A percentile compares a stretch with the other conserved stretches of the same genome.
Conservation (phyloP, 2,888 invertebrate species). For the Latrodectus elegans region DNA sequence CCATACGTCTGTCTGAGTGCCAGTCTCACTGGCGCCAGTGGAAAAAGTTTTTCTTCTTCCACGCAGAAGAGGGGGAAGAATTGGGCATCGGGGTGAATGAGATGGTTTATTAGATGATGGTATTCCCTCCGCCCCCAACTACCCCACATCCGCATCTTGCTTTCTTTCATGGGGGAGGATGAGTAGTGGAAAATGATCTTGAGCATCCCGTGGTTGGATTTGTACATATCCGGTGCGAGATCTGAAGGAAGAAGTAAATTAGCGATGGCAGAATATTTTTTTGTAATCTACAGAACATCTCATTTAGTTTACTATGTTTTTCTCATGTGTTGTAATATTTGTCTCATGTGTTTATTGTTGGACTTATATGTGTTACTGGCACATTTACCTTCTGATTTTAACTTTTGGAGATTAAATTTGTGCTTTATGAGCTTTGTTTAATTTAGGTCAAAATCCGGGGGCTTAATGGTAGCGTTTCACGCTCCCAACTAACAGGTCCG, state of each 20-base stretch:
- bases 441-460: too few relatives aligned
- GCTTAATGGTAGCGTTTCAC: too few relatives aligned
- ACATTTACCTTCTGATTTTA: too few relatives aligned
- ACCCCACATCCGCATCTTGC: background rate
- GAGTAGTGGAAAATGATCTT: background rate
- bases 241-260: background rate
- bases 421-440: too few relatives aligned
- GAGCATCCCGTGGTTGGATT: background rate
- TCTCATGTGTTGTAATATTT: too few relatives aligned
- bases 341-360: too few relatives aligned
- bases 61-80: background rate
- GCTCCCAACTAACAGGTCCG: too few relatives aligned
- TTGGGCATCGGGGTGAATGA: slow-evolving; percentile 14
- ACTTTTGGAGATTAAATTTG: too few relatives aligned
- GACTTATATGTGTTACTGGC: too few relatives aligned
- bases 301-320: too few relatives aligned
- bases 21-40: slow-evolving; percentile 17
- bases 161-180: background rate
- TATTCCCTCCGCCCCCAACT: background rate
- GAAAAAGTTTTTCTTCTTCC: slow-evolving; percentile 1
- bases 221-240: background rate
- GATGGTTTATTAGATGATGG: slow-evolving; percentile 23
- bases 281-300: background rate
- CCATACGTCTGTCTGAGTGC: slow-evolving; percentile 17
- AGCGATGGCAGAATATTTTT: background rate